Conservation (phyloP, 2,888 invertebrate genomes). For the Pherbina coryleti region DNA sequence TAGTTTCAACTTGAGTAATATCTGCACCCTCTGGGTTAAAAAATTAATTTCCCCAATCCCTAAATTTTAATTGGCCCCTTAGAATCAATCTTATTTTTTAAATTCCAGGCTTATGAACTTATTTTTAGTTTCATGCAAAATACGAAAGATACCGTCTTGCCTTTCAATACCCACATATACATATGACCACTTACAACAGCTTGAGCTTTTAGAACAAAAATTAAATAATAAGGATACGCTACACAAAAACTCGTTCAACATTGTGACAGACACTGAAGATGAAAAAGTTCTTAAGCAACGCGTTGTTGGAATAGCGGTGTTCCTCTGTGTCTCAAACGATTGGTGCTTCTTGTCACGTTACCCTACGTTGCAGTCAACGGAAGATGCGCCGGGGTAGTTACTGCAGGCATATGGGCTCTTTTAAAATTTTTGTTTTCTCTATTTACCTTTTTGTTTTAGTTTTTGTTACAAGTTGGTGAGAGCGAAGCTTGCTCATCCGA, state of each 20-base stretch:
- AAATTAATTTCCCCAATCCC: too few relatives aligned
- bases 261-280: not conserved
- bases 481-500: not conserved
- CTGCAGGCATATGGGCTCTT: not conserved
- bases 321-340: too few relatives aligned
- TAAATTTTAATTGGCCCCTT: too few relatives aligned
- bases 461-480: conserved; percentile 29
- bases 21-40: too few relatives aligned
- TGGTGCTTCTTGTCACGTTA: not conserved
- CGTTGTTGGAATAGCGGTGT: too few relatives aligned
- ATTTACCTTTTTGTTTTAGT: conserved; percentile 50
- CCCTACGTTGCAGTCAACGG: not conserved
- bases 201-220: not conserved
- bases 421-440: not conserved
- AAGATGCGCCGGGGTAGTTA: not conserved
- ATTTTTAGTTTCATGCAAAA: too few relatives aligned
- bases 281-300: too few relatives aligned
- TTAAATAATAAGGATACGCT: not conserved
- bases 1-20: too few relatives aligned
- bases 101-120: too few relatives aligned
- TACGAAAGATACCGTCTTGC: too few relatives aligned
- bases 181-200: not conserved
- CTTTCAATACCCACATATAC: too few relatives aligned
- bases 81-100: too few relatives aligned
- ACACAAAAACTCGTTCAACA: not conserved